Conservation (phyloP, 2,113 vertebrate genomes). For the Asarcornis scutulata region DNA sequence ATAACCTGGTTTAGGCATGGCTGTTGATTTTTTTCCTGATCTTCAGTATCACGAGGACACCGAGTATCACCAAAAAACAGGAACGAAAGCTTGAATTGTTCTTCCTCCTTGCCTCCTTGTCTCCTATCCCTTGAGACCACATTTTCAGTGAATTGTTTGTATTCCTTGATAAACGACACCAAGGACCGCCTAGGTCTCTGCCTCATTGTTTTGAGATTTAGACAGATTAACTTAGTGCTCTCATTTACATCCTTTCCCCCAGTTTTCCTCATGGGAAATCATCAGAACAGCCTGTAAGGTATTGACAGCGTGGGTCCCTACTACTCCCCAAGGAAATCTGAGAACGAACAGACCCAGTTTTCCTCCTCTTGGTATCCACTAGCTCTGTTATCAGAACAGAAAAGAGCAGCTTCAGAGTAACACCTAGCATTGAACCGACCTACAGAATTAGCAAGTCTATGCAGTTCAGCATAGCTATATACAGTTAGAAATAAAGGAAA, state of each 20-base stretch:
- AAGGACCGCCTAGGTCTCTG: not conserved
- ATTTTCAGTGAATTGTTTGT: not conserved
- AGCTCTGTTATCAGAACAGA: not conserved
- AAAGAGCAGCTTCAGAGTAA: not conserved
- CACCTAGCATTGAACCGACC: not conserved
- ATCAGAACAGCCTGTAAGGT: not conserved
- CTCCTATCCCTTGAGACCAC: not conserved
- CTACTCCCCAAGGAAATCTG: not conserved
- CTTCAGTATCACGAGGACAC: not conserved
- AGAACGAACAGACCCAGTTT: not conserved
- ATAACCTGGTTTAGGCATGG: not conserved
- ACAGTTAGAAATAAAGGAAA: not conserved
- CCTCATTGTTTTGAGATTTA: not conserved
- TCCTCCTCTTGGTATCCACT: not conserved
- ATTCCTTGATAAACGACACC: not conserved
- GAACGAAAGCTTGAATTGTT: not conserved
- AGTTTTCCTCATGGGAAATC: not conserved
- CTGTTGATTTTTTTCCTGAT: not conserved
- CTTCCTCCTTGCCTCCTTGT: not conserved
- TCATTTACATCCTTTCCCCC: not conserved
- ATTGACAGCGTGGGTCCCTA: not conserved
- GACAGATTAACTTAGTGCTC: not conserved
- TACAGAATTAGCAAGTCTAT: not conserved
- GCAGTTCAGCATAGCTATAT: not conserved
- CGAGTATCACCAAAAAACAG: not conserved